Evolutionary conservation across 2,113 vertebrate genomes (phyloP).

Genomic region (Poecile atricapillus): DNA sequence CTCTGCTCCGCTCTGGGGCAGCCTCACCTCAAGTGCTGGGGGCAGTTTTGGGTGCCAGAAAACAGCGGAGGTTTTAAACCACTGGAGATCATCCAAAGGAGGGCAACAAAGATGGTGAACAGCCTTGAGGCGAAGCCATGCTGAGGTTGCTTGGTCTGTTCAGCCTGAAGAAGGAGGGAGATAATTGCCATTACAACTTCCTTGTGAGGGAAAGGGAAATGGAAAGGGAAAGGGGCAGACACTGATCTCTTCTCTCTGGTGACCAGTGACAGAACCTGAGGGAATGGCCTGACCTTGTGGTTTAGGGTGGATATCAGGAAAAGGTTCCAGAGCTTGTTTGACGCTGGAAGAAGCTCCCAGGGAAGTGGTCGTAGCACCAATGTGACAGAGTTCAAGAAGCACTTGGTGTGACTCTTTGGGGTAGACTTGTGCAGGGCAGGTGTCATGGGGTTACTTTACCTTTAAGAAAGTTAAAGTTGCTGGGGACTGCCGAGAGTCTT

Average conservation of each 20-base stretch:
- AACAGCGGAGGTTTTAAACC: not conserved
- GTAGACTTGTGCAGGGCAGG: not conserved
- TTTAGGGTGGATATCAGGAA: not conserved
- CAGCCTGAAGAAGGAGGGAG: not conserved
- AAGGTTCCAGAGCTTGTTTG: not conserved
- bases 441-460: no score
- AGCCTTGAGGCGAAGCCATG: rapidly evolving
- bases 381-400: not conserved
- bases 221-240: not conserved
- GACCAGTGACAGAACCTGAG: not conserved
- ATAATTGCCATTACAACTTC: not conserved
- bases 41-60: not conserved
- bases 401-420: no score
- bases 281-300: not conserved
- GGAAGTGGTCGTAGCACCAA: no score
- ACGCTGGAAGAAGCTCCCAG: not conserved
- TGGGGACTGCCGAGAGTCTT: no score
- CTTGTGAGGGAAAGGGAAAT: not conserved
- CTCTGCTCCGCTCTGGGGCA: not conserved
- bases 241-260: not conserved
- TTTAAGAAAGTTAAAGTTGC: no score
- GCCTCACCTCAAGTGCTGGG: rapidly evolving
- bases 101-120: not conserved
- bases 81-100: not conserved
- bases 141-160: no score